phyloP scores from a whole-genome alignment of 2,797 vertebrate genomes.

The Remorina albescens region DNA sequence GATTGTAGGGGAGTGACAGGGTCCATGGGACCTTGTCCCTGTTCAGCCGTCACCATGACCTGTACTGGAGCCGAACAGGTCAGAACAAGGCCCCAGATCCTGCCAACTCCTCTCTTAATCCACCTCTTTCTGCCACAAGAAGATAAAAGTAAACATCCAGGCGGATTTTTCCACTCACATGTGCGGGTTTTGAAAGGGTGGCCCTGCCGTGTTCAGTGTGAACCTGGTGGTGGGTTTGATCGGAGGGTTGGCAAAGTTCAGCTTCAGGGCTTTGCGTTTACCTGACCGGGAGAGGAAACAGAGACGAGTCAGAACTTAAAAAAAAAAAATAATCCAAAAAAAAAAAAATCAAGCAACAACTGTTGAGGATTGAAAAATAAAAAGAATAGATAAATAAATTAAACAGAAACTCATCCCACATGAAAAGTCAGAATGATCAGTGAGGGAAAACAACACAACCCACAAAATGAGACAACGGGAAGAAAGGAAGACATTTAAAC shows the following conservation, averaged over 20 bases:
- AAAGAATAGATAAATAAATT: neutral
- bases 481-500: constrained; percentile 3
- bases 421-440: constrained; percentile 1
- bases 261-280: constrained; percentile 99
- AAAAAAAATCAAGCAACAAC: too few species aligned
- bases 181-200: constrained; percentile 95
- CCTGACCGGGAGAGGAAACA: constrained; percentile 82
- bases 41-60: too few species aligned
- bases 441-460: constrained; percentile 29
- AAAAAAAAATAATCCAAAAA: too few species aligned
- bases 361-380: neutral
- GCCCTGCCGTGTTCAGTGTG: constrained; percentile 93
- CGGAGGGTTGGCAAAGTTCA: constrained; percentile 98
- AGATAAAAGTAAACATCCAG: too few species aligned
- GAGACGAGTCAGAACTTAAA: neutral
- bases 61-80: too few species aligned
- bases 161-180: constrained; percentile 89
- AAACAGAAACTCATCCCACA: constrained; percentile 23
- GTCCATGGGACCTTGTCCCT: too few species aligned
- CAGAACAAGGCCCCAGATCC: too few species aligned
- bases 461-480: constrained; percentile 25
- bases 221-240: constrained; percentile 95
- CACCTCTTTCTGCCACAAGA: too few species aligned
- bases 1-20: too few species aligned
- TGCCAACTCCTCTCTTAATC: too few species aligned